Conservation (phyloP, 1,140 invertebrate species). For the Drosophila lini region DNA sequence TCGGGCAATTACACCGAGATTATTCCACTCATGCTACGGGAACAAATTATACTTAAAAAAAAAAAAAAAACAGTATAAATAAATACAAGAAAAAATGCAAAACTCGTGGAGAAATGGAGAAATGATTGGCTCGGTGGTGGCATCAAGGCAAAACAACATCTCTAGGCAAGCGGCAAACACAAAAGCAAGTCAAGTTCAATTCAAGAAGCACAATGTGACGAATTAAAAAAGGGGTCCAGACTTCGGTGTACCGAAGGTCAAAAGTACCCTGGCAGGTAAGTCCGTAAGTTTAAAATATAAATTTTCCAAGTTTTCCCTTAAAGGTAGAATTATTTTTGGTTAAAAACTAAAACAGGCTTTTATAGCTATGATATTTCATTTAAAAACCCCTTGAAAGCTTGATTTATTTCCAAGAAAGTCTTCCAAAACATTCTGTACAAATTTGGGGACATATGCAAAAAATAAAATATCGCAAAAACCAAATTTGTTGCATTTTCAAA, state of each 20-base stretch:
- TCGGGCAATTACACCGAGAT: slow-evolving; percentile 54
- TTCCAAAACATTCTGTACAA: background rate
- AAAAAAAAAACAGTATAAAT: slow-evolving; percentile 10
- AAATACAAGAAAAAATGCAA: slow-evolving; percentile 25
- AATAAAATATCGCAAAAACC: too few species aligned
- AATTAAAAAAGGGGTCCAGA: slow-evolving; percentile 1
- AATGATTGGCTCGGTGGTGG: slow-evolving; percentile 16
- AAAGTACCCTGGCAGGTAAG: slow-evolving; percentile 33
- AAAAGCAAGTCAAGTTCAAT: slow-evolving; percentile 21
- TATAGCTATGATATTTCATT: background rate
- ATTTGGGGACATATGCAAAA: too few species aligned
- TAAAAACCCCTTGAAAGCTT: background rate
- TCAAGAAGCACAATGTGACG: slow-evolving; percentile 19
- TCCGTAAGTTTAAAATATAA: background rate
- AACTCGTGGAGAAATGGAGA: slow-evolving; percentile 26
- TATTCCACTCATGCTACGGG: slow-evolving; percentile 86
- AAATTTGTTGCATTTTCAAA: too few species aligned
- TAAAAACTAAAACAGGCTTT: too few species aligned
- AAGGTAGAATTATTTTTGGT: too few species aligned
- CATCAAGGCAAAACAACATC: slow-evolving; percentile 33
- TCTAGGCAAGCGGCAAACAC: slow-evolving; percentile 33
- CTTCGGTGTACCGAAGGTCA: slow-evolving; percentile 26
- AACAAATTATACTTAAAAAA: slow-evolving; percentile 46
- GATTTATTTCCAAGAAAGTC: background rate
- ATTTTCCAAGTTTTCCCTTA: background rate